Percentiles rank a stretch among this genome's conserved stretches.
phyloP scores from a whole-genome alignment of 2,888 invertebrate genomes.

The Clostera curtula region DNA sequence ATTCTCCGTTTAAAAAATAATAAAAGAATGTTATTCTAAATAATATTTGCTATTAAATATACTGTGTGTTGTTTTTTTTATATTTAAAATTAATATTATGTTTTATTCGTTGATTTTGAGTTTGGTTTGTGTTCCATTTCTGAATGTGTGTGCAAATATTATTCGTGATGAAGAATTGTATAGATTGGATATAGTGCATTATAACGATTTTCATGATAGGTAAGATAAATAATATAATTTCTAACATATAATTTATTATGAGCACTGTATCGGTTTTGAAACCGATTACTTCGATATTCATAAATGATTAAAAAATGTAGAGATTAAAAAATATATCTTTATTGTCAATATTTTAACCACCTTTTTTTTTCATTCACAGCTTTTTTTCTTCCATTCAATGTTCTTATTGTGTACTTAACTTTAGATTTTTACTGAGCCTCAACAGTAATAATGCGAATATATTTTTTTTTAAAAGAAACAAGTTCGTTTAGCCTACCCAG shows the following conservation, averaged over 20 bases:
- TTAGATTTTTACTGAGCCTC: too few species aligned
- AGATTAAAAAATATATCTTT: too few species aligned
- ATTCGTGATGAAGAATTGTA: conserved; percentile 38
- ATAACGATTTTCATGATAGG: conserved; percentile 74
- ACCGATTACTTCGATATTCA: too few species aligned
- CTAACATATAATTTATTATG: neutral
- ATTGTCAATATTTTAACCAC: too few species aligned
- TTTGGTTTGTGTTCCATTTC: conserved; percentile 18
- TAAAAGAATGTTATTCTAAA: neutral
- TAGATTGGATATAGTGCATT: conserved; percentile 68
- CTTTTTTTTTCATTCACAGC: too few species aligned
- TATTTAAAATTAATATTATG: conserved; percentile 2
- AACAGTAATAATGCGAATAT: too few species aligned
- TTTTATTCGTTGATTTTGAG: conserved; percentile 13
- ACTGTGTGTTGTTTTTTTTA: conserved; percentile 1
- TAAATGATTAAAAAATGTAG: too few species aligned
- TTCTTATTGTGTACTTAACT: too few species aligned
- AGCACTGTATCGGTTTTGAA: too few species aligned
- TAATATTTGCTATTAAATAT: neutral
- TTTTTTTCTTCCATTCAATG: too few species aligned
- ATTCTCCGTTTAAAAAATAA: neutral
- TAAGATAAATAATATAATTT: conserved; percentile 23
- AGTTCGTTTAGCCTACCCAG: too few species aligned
- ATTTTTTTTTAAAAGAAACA: too few species aligned
- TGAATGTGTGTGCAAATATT: conserved; percentile 26